Conservation (phyloP, 2,797 vertebrate species). For the Urosaurus nigricauda region DNA sequence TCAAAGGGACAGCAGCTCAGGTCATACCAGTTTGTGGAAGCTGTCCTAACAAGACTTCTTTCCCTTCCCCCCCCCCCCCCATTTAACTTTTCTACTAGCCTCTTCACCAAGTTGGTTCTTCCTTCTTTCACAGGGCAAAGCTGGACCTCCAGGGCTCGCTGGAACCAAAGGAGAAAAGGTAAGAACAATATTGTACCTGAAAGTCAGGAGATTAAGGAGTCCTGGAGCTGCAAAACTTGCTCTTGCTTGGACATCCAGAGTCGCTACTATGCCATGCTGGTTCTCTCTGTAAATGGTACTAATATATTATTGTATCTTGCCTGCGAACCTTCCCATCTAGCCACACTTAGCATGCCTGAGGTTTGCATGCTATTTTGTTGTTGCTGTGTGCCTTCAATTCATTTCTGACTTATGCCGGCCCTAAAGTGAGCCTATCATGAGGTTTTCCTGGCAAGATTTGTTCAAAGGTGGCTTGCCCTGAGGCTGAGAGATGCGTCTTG, state of each 20-base stretch:
- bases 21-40: too few relatives aligned
- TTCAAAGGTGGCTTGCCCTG: too few relatives aligned
- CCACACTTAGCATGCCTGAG: too few relatives aligned
- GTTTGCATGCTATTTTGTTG: not conserved
- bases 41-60: not conserved
- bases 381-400: too few relatives aligned
- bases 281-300: not conserved
- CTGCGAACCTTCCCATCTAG: not conserved
- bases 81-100: not conserved
- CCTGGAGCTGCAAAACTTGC: not conserved
- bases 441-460: too few relatives aligned
- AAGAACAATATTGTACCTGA: slow-evolving; percentile 19
- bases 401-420: too few relatives aligned
- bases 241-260: not conserved
- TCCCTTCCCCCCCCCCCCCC: too few relatives aligned
- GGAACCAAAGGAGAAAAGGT: slow-evolving; percentile 84
- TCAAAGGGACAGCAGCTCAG: not conserved
- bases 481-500: too few relatives aligned
- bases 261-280: too few relatives aligned
- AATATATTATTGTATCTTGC: not conserved
- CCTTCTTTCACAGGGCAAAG: slow-evolving; percentile 67
- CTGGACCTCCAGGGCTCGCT: slow-evolving; percentile 43
- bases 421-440: too few relatives aligned
- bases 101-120: accelerated
- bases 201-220: not conserved